A percentile compares a stretch with the other conserved stretches of the same genome.
Evolutionary conservation across 2,888 invertebrate species (phyloP).

Genomic region (Drymonia ruficornis): DNA sequence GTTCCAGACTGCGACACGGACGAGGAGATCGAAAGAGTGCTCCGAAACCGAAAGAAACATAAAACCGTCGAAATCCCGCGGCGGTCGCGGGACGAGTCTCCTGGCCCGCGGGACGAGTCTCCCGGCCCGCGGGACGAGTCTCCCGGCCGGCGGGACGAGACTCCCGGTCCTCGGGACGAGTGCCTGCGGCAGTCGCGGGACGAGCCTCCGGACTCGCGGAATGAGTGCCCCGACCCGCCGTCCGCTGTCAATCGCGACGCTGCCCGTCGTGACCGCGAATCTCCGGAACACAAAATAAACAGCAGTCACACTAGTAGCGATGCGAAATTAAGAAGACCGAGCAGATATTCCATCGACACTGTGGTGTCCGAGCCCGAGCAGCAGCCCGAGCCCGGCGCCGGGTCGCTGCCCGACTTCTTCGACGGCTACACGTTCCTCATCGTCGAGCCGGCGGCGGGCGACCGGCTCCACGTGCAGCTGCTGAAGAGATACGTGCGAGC

Average conservation of each 20-base stretch:
- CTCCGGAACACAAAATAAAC: background rate
- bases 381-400: slow-evolving; percentile 13
- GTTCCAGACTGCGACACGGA: slow-evolving; percentile 81
- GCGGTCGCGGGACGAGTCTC: background rate
- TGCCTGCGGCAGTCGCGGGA: too few relatives aligned
- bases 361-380: slow-evolving; percentile 29
- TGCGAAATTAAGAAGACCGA: background rate
- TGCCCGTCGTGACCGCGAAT: too few relatives aligned
- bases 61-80: slow-evolving; percentile 17
- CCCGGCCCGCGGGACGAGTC: too few relatives aligned
- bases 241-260: too few relatives aligned
- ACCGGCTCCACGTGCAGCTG: slow-evolving; percentile 51
- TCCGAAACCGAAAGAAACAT: slow-evolving; percentile 48
- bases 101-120: too few relatives aligned
- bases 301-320: background rate
- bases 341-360: slow-evolving; percentile 12
- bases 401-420: slow-evolving; percentile 78
- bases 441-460: slow-evolving; percentile 36
- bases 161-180: too few relatives aligned
- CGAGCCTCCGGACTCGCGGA: too few relatives aligned
- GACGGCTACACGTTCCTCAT: slow-evolving; percentile 76
- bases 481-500: slow-evolving; percentile 83
- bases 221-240: too few relatives aligned
- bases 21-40: slow-evolving; percentile 84
- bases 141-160: too few relatives aligned